Evolutionary conservation across 2,888 invertebrate genomes (phyloP), one percentile per base, ranked within the genome.

Genomic region (Heliconius cydno): DNA sequence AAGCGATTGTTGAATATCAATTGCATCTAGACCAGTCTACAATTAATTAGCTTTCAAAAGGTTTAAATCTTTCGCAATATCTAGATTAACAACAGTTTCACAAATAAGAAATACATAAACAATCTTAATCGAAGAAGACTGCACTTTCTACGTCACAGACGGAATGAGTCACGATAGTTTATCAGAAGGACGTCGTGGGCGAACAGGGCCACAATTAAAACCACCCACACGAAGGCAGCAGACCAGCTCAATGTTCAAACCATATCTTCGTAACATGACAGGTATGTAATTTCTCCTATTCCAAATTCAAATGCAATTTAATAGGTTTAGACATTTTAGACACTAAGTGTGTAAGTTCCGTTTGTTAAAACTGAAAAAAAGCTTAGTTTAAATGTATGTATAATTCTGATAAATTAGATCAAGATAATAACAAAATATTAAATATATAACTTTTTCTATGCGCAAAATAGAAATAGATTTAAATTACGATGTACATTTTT

Each of bases 131-230:
- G 80, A 73, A 81, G 79, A 82, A 81, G 83, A 80, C 73, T 82
- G 77, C 79, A 82, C 80, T 82, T 81, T 78, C 78, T 82, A 85
- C 84, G 84, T 84, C 84, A 83, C 82, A 79, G 79, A 30, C 79
- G 66, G 80, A 80, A 81, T 85, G 85, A 85, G 82, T 85, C 85
- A 85, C 75, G 84, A 82, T 82, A 80, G 81, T 82, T 81, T 83
- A 84, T 84, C 84, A 82, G 79, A 75, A 73, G 82, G 80, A 82
- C 79, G 79, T 41, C 66, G 85, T 85, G 85, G 85, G 85, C 85
- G 85, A 85, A 83, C 85, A 79, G 82, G 85, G 78, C 81, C 78
- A 78, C 83, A 84, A 85, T 84, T 84, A 84, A 83, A 83, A 78
- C 83, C 84, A 71, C 85, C 85, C 83, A 84, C 85, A 75, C 80